Conservation (phyloP, 2,797 vertebrate species). For the Holocentrus rufus region DNA sequence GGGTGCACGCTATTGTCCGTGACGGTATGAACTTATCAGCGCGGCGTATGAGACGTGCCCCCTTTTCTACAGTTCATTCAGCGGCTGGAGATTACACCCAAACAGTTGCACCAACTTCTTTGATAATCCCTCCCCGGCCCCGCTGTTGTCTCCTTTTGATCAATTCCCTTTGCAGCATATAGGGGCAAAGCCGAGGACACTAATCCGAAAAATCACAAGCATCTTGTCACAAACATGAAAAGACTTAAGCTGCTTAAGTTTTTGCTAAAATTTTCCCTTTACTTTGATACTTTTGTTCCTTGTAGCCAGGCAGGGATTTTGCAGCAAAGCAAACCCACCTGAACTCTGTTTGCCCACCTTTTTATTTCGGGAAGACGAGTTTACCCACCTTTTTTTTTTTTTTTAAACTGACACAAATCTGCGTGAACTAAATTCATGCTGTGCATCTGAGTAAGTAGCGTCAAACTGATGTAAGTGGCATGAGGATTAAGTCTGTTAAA, state of each 20-base stretch:
- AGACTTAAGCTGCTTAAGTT: slow-evolving; percentile 36
- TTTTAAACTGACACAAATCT: background rate
- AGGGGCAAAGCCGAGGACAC: background rate
- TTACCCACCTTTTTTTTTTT: background rate
- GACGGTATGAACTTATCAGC: slow-evolving; percentile 2
- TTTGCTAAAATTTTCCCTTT: slow-evolving; percentile 10
- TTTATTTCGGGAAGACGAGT: background rate
- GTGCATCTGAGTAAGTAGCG: background rate
- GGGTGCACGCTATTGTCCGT: background rate
- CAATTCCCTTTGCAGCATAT: background rate
- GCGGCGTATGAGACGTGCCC: background rate
- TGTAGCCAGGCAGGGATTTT: background rate
- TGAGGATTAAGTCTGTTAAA: background rate
- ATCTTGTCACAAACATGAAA: slow-evolving; percentile 27
- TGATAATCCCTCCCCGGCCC: slow-evolving; percentile 6
- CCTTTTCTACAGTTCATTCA: background rate
- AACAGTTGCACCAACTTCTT: background rate
- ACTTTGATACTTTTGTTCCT: slow-evolving; percentile 9
- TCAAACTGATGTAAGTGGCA: background rate
- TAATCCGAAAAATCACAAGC: slow-evolving; percentile 30
- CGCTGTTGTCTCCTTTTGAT: slow-evolving; percentile 4
- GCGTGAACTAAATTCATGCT: background rate
- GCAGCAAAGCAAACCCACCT: too few relatives aligned
- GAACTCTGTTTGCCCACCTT: background rate
- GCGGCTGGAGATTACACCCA: background rate